Conservation (phyloP, 1,140 invertebrate species). For the Cydia strobilella region DNA sequence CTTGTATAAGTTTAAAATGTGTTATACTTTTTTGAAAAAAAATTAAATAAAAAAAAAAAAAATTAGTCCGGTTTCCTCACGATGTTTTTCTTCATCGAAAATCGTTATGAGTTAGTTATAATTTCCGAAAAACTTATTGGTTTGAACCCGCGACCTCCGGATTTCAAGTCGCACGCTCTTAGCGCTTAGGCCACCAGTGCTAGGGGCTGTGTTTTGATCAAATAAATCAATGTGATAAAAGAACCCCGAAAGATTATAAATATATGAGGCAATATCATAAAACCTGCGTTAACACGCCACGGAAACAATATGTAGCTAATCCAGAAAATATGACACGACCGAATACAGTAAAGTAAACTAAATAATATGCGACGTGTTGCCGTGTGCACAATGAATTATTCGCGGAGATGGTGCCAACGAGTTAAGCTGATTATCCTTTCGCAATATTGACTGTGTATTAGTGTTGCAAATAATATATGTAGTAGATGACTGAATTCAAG, state of each 20-base stretch:
- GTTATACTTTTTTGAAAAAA: no score
- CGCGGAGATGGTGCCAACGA: neutral
- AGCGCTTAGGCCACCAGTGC: no score
- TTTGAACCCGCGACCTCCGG: no score
- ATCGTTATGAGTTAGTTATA: no score
- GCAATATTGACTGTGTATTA: neutral
- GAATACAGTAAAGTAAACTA: neutral
- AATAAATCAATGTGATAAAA: neutral
- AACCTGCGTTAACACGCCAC: neutral
- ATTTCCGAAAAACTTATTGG: no score
- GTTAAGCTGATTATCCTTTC: conserved; percentile 20
- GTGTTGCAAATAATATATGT: no score
- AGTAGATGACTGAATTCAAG: no score
- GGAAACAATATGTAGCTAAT: conserved; percentile 17
- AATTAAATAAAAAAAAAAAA: no score
- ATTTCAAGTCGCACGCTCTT: no score
- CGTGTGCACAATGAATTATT: neutral
- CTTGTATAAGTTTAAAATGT: no score
- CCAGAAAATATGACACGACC: conserved; percentile 12
- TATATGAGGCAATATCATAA: conserved; percentile 17
- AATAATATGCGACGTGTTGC: neutral
- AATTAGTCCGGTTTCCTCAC: no score
- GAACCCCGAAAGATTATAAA: conserved; percentile 7
- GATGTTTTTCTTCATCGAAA: no score
- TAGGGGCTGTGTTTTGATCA: neutral